Percentiles rank a stretch among this genome's conserved stretches.
These are phyloP conservation scores for Cryptosula pallasiana DNA, from an alignment of 2,888 invertebrate genomes.

Conservation along the genomic window DNA sequence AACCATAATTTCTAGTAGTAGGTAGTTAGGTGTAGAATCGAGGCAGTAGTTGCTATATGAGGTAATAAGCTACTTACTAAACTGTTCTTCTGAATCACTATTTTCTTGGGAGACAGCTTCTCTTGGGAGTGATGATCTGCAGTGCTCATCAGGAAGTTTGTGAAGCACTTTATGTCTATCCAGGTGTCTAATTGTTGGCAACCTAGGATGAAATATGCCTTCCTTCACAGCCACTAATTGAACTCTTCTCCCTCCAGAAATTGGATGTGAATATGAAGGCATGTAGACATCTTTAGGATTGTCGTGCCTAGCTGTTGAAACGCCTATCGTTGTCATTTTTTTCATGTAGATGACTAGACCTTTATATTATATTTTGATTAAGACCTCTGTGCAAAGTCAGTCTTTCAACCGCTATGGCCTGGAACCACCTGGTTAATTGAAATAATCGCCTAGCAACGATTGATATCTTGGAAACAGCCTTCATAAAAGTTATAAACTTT, in stretches of 20 bases:
- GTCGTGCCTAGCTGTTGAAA: constrained; percentile 34
- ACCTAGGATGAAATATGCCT: constrained; percentile 45
- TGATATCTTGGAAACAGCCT: no score
- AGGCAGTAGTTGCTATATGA: no score
- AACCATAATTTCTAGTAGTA: no score
- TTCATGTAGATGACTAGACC: no score
- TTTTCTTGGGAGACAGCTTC: neutral
- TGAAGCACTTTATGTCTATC: constrained; percentile 50
- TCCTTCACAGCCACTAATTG: constrained; percentile 47
- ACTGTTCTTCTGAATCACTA: neutral
- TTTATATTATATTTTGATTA: no score
- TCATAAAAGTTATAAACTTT: no score
- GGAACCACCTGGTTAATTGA: no score
- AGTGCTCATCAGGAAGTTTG: constrained; percentile 48
- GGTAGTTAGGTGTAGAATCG: no score
- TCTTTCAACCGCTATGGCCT: no score
- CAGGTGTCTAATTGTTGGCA: constrained; percentile 48
- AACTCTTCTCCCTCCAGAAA: constrained; percentile 41
- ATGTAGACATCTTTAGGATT: constrained; percentile 38
- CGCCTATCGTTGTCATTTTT: constrained; percentile 45
- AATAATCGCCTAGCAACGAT: no score
- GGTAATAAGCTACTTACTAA: constrained; percentile 22
- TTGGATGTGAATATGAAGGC: constrained; percentile 45
- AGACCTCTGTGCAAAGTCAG: no score
- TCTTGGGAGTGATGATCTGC: constrained; percentile 35